phyloP scores from a whole-genome alignment of 2,113 vertebrate genomes.

The Percopsis transmontana region DNA sequence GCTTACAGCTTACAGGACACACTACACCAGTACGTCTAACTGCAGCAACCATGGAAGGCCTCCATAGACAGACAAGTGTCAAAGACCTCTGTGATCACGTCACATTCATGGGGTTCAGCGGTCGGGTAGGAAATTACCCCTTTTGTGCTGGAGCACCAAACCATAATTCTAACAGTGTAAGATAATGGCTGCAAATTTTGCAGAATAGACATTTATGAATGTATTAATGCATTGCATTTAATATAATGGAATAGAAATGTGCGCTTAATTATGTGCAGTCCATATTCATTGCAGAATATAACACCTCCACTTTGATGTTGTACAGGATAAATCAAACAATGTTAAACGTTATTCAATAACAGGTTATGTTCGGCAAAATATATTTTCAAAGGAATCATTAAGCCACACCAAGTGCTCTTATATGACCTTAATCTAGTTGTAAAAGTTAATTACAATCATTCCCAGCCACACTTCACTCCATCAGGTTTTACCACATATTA shows the following conservation, averaged over 20 bases:
- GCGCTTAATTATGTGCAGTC: conserved; percentile 51
- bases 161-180: conserved; percentile 44
- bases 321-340: conserved; percentile 67
- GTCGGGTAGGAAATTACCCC: conserved; percentile 33
- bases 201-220: conserved; percentile 38
- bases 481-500: conserved; percentile 51
- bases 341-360: conserved; percentile 50
- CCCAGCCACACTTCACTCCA: conserved; percentile 52
- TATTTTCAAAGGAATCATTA: conserved; percentile 31
- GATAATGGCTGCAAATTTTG: conserved; percentile 11
- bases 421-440: conserved; percentile 49
- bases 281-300: conserved; percentile 59
- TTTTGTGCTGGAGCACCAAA: conserved; percentile 21
- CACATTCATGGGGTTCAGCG: conserved; percentile 39
- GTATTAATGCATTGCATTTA: conserved; percentile 33
- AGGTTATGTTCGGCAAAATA: conserved; percentile 47
- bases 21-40: conserved; percentile 67
- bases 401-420: conserved; percentile 36
- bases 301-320: conserved; percentile 56
- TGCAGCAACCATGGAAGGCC: conserved; percentile 62
- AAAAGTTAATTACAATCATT: conserved; percentile 59
- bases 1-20: conserved; percentile 77
- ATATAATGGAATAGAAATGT: conserved; percentile 19
- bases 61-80: conserved; percentile 43
- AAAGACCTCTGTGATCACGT: conserved; percentile 41